These are phyloP conservation scores for Leptopilina drosophilae DNA, from an alignment of 2,888 invertebrate species.

Conservation along the genomic window DNA sequence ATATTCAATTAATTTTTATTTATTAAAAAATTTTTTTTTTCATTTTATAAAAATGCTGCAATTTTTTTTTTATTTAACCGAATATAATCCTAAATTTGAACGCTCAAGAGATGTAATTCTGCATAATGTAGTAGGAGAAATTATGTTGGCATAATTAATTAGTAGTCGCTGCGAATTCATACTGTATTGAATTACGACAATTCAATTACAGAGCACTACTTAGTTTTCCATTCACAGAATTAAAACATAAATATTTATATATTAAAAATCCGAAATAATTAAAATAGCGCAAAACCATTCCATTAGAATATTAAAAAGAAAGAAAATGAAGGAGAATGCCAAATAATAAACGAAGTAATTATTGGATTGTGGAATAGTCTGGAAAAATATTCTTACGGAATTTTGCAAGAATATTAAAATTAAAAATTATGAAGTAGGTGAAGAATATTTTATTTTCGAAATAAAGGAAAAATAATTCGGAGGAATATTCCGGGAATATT, in stretches of 20 bases:
- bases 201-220: not conserved
- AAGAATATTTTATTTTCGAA: too few relatives aligned
- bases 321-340: too few relatives aligned
- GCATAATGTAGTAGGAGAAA: not conserved
- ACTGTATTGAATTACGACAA: conserved; percentile 1
- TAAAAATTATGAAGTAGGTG: too few relatives aligned
- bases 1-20: not conserved
- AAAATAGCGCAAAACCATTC: too few relatives aligned
- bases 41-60: not conserved
- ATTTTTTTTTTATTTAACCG: not conserved
- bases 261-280: too few relatives aligned
- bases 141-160: conserved; percentile 22
- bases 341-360: too few relatives aligned
- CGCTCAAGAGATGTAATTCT: not conserved
- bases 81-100: conserved; percentile 9
- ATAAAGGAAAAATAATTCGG: too few relatives aligned
- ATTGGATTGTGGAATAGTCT: too few relatives aligned
- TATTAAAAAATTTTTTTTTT: not conserved
- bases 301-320: too few relatives aligned
- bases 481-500: too few relatives aligned
- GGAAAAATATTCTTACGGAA: too few relatives aligned
- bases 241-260: not conserved
- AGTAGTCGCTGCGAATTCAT: conserved; percentile 9
- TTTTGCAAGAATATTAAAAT: too few relatives aligned
- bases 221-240: not conserved